These are phyloP conservation scores for Colinus virginianus DNA, from an alignment of 2,113 vertebrate species.

Conservation along the genomic window DNA sequence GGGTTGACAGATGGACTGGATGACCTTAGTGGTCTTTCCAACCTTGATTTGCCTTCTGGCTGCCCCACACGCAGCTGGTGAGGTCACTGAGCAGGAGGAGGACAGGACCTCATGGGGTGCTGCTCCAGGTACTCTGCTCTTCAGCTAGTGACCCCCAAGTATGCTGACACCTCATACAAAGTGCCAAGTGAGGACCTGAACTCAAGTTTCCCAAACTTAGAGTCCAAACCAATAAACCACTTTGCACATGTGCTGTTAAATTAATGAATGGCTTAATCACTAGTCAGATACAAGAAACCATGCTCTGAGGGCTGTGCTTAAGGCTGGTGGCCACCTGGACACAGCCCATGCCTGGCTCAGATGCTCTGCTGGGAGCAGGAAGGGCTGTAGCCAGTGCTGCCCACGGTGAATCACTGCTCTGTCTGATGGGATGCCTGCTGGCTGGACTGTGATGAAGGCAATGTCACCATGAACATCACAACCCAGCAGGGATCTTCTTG, in stretches of 20 bases:
- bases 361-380: neutral
- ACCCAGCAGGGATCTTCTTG: neutral
- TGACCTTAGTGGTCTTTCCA: too few species aligned
- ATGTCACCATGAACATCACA: fast-evolving
- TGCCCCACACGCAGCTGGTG: fast-evolving
- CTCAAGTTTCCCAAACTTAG: neutral
- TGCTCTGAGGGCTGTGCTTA: neutral
- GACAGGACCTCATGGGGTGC: fast-evolving
- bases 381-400: neutral
- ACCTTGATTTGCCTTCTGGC: neutral
- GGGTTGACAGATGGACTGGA: too few species aligned
- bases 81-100: neutral
- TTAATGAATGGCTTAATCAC: neutral
- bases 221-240: neutral
- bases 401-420: fast-evolving
- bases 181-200: neutral
- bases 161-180: neutral
- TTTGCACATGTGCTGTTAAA: neutral
- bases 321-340: neutral
- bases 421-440: neutral
- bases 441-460: fast-evolving
- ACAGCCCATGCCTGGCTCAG: neutral
- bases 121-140: neutral
- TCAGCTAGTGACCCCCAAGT: neutral
- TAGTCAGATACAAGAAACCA: neutral